Base-by-base conservation (phyloP, 1,140 invertebrate genomes). In the Batillaria attramentaria region DNA sequence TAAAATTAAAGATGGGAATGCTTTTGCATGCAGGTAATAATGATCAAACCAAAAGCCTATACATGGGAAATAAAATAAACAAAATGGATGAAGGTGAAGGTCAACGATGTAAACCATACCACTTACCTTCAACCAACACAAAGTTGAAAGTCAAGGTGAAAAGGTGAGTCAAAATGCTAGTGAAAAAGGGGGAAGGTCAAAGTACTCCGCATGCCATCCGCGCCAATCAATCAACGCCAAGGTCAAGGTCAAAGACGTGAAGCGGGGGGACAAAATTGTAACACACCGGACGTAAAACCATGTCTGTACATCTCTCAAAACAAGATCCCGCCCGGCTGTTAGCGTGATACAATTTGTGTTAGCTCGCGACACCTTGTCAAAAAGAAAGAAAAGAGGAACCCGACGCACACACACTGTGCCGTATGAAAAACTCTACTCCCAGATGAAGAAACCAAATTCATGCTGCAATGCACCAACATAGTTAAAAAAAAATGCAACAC, bases 61-160 rank as follows among this genome's bases (percentile, higher is more conserved):
- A n/a, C n/a, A n/a, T n/a, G n/a, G n/a, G n/a, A n/a, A n/a, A n/a
- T n/a, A n/a, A n/a, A n/a, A n/a, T n/a, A n/a, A n/a, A n/a, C n/a
- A n/a, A n/a, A n/a, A n/a, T n/a, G n/a, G n/a, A n/a, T n/a, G n/a
- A n/a, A n/a, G n/a, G n/a, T n/a, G n/a, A n/a, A n/a, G n/a, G n/a
- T n/a, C n/a, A n/a, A n/a, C n/a, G n/a, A n/a, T n/a, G n/a, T n/a
- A n/a, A n/a, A n/a, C n/a, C n/a, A n/a, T n/a, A n/a, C n/a, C n/a
- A 70, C 68, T 70, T 70, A 70, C 75, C 81, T 82, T n/a, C 18
- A 82, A 80, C 37, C 28, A 54, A 31, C 60, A 37, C 33, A 76
- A 75, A 62, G 39, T 42, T 31, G 28, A 42, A 80, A 37, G 54
- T 43, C 33, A 62, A 65, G 50, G 35, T 33, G 62, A 74, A 79